Base-by-base conservation (phyloP, 2,888 invertebrate genomes). In the Platerodrilus igneus region DNA sequence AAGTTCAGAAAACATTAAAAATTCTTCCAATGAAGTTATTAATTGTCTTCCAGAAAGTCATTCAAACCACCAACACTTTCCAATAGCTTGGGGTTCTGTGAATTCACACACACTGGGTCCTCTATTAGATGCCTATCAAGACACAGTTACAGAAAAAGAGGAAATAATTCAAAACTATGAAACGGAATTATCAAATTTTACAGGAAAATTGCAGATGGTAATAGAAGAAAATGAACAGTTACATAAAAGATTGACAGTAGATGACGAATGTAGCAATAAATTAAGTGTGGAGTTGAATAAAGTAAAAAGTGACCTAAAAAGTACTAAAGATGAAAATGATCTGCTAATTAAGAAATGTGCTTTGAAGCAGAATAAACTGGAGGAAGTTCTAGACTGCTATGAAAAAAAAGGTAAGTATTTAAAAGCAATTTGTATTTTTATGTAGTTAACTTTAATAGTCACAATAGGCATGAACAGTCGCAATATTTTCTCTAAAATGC, bases 81-180 rank as follows among this genome's bases (percentile, higher is more conserved):
- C 75, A 53, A 57, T 68, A 64, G 50, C 77, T 60, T 64, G 82
- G 82, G 62, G 70, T 57, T 50, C 66, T 64, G 59, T 75, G 2
- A 78, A 81, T 54, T 70, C 75, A 1, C 82, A 83, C 53, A 81
- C 79, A 0, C 62, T 83, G 47, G 81, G 77, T 0, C 88, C 88
- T 0, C 68, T 89, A 3, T 71, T 88, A 47, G 80, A 84, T 57
- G 84, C 87, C 0, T 89, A 87, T 56, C 83, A 86, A 63, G 86
- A 87, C 58, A 83, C 82, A 45, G 63, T 88, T 0, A 73, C 72
- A 51, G 88, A 89, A 53, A 88, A 88, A 59, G 82, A 84, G 39
- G 76, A 77, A 22, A 72, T 88, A 0, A 79, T 89, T 29, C 59
- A 71, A 10, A 79, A 79, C 50, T 87, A 86, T 48, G 82, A 81